phyloP scores from a whole-genome alignment of 2,888 invertebrate species.

The Euplexia lucipara region DNA sequence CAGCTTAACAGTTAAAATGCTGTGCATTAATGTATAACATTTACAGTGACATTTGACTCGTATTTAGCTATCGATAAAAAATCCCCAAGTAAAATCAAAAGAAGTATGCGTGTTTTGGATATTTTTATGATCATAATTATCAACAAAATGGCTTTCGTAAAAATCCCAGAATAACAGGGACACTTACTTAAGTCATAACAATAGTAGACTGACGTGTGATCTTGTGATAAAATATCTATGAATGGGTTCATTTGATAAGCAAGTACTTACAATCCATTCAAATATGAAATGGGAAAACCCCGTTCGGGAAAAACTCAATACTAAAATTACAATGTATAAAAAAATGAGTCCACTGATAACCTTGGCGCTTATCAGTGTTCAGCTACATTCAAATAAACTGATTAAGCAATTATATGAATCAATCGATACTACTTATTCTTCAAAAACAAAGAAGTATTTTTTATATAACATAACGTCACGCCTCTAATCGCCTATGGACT shows the following conservation, averaged over 20 bases:
- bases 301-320: neutral
- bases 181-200: neutral
- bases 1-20: too few relatives aligned
- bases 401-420: neutral
- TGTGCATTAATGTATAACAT: too few relatives aligned
- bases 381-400: slow-evolving; percentile 3
- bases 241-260: slow-evolving; percentile 1
- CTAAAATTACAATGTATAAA: neutral
- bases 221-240: slow-evolving; percentile 21
- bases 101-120: neutral
- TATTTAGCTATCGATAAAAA: too few relatives aligned
- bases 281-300: slow-evolving; percentile 4
- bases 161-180: neutral
- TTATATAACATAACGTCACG: neutral
- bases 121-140: neutral
- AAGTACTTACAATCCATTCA: slow-evolving; percentile 12
- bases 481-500: too few relatives aligned
- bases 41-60: too few relatives aligned
- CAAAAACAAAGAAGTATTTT: neutral
- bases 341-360: slow-evolving; percentile 28
- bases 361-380: neutral
- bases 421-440: neutral
- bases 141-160: neutral
- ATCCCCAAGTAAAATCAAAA: neutral
- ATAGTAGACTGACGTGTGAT: slow-evolving; percentile 2